phyloP scores from a whole-genome alignment of 2,888 invertebrate species.

The Heteromurus nitidus region DNA sequence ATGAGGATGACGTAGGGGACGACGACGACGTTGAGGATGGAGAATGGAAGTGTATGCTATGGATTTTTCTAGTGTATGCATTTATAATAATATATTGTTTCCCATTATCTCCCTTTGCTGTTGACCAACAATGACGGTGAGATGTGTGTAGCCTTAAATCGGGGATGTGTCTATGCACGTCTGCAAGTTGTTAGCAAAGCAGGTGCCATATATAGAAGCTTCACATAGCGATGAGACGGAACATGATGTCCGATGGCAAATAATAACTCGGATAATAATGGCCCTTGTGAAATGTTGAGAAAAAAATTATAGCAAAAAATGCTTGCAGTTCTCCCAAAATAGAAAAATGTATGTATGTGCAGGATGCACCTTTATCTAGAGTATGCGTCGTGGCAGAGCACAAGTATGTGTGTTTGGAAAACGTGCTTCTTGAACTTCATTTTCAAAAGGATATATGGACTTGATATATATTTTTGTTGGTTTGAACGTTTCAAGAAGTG shows the following conservation, averaged over 20 bases:
- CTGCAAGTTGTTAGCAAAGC: too few species aligned
- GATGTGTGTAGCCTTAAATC: too few species aligned
- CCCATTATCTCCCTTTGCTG: slow-evolving; percentile 17
- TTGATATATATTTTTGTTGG: not conserved
- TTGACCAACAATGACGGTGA: slow-evolving; percentile 14
- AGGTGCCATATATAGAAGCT: too few species aligned
- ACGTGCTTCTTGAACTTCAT: too few species aligned
- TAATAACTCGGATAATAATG: slow-evolving; percentile 8
- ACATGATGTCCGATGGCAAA: too few species aligned
- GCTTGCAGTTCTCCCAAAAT: slow-evolving; percentile 50
- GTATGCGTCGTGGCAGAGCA: too few species aligned
- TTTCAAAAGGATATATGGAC: too few species aligned
- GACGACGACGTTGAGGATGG: not conserved
- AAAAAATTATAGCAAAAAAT: slow-evolving; percentile 44
- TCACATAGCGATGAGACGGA: too few species aligned
- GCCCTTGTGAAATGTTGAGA: slow-evolving; percentile 4
- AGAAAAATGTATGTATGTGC: slow-evolving; percentile 49
- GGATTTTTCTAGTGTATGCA: slow-evolving; percentile 5
- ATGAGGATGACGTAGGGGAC: not conserved
- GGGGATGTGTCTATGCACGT: too few species aligned
- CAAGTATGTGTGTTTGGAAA: not conserved
- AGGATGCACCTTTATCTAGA: too few species aligned
- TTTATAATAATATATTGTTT: slow-evolving; percentile 24
- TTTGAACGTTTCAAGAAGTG: slow-evolving; percentile 1
- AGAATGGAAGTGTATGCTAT: not conserved